These are phyloP conservation scores for Aspidiotus rigidus DNA, from an alignment of 2,888 invertebrate species.

Conservation along the genomic window DNA sequence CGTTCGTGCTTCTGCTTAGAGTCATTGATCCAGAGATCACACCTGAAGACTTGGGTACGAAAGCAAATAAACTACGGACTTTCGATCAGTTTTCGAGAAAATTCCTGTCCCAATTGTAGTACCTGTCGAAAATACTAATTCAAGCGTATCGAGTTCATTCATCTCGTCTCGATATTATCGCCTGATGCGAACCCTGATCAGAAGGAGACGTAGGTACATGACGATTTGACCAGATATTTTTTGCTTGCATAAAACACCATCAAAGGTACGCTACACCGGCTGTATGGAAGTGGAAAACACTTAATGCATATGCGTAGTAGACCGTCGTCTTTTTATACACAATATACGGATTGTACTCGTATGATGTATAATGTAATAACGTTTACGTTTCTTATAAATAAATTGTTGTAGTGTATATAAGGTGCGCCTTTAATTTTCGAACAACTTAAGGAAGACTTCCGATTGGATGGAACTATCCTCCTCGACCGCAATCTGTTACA, in stretches of 20 bases:
- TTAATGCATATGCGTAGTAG: conserved; percentile 8
- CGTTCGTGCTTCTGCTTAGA: too few relatives aligned
- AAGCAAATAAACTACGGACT: too few relatives aligned
- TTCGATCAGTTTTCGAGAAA: too few relatives aligned
- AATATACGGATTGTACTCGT: conserved; percentile 15
- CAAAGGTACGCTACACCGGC: neutral
- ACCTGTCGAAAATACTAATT: too few relatives aligned
- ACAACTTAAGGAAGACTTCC: conserved; percentile 12
- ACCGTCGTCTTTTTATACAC: conserved; percentile 15
- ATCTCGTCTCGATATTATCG: too few relatives aligned
- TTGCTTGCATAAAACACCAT: conserved; percentile 15
- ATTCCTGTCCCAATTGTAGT: too few relatives aligned
- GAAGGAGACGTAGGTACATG: too few relatives aligned
- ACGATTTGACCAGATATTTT: conserved; percentile 6
- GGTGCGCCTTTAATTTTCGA: conserved; percentile 25
- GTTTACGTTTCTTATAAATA: conserved; percentile 30
- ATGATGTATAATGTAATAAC: conserved; percentile 28
- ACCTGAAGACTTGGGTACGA: too few relatives aligned
- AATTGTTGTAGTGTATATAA: conserved; percentile 19
- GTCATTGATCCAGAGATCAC: too few relatives aligned
- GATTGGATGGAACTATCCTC: conserved; percentile 21
- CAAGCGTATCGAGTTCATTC: too few relatives aligned
- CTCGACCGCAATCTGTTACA: conserved; percentile 25
- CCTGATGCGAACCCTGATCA: too few relatives aligned
- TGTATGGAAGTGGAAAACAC: conserved; percentile 3